Evolutionary conservation across 64 coral and sea anemone genomes (phyloP).

Genomic region (Montipora capricornis): DNA sequence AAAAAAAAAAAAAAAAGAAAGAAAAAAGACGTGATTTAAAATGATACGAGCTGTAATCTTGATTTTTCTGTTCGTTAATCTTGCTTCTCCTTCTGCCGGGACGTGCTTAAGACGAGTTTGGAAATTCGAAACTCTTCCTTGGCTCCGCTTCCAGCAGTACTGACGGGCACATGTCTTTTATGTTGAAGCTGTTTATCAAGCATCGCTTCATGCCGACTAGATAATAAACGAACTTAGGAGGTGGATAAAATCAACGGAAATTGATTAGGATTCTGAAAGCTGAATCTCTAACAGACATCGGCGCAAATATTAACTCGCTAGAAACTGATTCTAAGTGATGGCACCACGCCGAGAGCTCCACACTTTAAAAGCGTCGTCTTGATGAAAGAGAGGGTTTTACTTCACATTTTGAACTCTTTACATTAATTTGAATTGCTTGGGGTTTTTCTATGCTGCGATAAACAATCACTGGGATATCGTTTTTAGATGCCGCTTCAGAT

Average conservation of each 20-base stretch:
- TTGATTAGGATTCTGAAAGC: background rate
- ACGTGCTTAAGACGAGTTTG: too few relatives aligned
- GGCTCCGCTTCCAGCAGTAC: too few relatives aligned
- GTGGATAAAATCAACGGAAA: conserved; percentile 2
- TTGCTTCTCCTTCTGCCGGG: too few relatives aligned
- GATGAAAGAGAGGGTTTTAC: background rate
- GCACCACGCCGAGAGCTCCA: background rate
- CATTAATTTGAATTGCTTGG: background rate
- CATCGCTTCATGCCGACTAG: background rate
- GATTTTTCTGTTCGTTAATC: too few relatives aligned
- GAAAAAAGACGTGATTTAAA: too few relatives aligned
- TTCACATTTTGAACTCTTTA: background rate
- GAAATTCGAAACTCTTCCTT: too few relatives aligned
- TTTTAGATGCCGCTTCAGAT: background rate
- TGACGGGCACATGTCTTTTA: background rate
- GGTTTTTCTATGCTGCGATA: background rate
- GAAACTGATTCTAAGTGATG: background rate
- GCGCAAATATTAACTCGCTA: background rate
- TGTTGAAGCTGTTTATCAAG: background rate
- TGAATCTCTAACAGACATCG: background rate
- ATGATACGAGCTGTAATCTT: too few relatives aligned
- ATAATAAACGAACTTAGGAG: background rate
- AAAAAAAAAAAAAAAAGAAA: too few relatives aligned
- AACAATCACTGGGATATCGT: background rate
- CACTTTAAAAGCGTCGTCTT: background rate